Percentiles rank a stretch among this genome's conserved stretches.
Conservation (phyloP, 2,113 vertebrate genomes). For the Entosphenus tridentatus region DNA sequence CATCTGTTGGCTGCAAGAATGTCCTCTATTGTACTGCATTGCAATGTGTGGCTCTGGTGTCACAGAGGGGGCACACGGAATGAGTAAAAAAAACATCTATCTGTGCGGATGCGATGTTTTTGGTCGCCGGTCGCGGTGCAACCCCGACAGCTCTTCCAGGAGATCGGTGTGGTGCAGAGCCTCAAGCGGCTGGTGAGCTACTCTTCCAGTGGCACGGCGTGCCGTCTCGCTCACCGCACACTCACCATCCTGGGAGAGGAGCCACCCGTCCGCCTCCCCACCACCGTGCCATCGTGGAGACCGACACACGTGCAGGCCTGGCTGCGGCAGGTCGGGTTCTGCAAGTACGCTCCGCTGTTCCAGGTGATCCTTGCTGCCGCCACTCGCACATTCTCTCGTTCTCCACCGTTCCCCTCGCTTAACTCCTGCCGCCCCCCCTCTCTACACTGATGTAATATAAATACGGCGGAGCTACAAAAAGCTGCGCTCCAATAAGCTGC, state of each 20-base stretch:
- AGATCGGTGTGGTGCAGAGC: slow-evolving; percentile 77
- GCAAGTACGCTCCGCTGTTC: slow-evolving; percentile 41
- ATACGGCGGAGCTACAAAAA: too few species aligned
- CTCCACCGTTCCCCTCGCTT: too few species aligned
- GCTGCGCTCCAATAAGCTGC: too few species aligned
- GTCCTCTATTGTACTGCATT: too few species aligned
- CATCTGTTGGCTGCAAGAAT: too few species aligned
- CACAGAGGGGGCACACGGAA: too few species aligned
- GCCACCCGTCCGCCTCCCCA: slow-evolving; percentile 48
- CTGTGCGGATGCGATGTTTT: too few species aligned
- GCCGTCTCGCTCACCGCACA: slow-evolving; percentile 48
- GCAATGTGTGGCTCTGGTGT: too few species aligned
- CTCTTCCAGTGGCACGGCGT: slow-evolving; percentile 51
- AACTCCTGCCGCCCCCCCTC: too few species aligned
- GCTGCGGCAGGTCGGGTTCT: slow-evolving; percentile 84
- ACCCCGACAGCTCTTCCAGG: slow-evolving; percentile 52
- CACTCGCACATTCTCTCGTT: too few species aligned
- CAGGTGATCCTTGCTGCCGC: slow-evolving; percentile 25
- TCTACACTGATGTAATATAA: too few species aligned
- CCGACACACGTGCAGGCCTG: slow-evolving; percentile 59
- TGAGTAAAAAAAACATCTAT: too few species aligned
- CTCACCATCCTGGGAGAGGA: slow-evolving; percentile 56
- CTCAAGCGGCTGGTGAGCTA: slow-evolving; percentile 79
- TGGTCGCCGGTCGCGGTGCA: slow-evolving; percentile 73
- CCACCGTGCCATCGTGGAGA: slow-evolving; percentile 80